A percentile compares a stretch with the other conserved stretches of the same genome.
Evolutionary conservation across 2,797 vertebrate genomes (phyloP).

Genomic region (Phylloscopus collybita): DNA sequence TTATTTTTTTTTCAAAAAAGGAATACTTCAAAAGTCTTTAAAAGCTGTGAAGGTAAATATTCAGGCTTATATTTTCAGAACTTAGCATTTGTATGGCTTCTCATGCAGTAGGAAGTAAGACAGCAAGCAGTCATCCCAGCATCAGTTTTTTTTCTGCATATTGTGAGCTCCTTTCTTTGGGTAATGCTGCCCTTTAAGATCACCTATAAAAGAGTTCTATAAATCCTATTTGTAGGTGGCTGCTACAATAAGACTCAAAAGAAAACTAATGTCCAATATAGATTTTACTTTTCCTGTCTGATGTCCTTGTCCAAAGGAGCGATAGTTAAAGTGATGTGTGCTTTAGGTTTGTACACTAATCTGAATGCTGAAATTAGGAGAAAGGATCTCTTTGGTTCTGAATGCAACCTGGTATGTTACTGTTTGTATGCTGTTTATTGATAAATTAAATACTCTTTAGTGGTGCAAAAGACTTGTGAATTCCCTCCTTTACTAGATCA

Average conservation of each 20-base stretch:
- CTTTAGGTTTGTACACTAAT: background rate
- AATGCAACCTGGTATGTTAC: background rate
- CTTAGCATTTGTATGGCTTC: background rate
- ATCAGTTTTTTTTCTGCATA: background rate
- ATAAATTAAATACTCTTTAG: background rate
- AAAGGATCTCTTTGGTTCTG: background rate
- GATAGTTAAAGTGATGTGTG: background rate
- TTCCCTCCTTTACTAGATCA: background rate
- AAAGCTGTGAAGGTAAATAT: background rate
- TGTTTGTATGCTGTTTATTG: background rate
- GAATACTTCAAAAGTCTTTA: background rate
- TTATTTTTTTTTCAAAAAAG: background rate
- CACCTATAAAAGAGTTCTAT: background rate
- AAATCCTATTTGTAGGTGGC: background rate
- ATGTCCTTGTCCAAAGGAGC: background rate
- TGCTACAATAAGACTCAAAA: background rate
- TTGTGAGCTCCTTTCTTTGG: background rate
- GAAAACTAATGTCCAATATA: background rate
- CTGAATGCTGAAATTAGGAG: background rate
- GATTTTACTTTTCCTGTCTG: background rate
- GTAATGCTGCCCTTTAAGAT: background rate
- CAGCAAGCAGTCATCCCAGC: background rate
- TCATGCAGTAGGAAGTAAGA: background rate
- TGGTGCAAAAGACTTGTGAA: background rate
- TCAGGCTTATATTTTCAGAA: background rate